phyloP scores from a whole-genome alignment of 2,113 vertebrate species.

The Anhinga rufa region DNA sequence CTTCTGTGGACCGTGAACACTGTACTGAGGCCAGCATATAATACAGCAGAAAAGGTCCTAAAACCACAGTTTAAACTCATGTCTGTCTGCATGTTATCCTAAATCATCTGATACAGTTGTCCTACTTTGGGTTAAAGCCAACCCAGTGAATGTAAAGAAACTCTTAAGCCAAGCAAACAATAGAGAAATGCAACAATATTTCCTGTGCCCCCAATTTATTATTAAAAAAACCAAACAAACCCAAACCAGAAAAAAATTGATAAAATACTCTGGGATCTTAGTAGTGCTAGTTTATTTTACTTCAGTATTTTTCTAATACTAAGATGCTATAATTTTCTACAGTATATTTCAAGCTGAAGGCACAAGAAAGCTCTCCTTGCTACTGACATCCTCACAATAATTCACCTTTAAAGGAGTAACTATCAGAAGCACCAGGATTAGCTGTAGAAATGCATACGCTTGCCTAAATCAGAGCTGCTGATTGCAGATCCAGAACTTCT shows the following conservation, averaged over 20 bases:
- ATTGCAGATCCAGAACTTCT: neutral
- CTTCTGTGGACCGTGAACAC: neutral
- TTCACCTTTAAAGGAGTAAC: neutral
- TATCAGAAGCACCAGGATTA: neutral
- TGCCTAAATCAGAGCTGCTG: neutral
- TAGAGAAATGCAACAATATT: neutral
- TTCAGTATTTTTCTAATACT: neutral
- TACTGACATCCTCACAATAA: neutral
- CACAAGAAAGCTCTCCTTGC: neutral
- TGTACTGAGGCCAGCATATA: neutral
- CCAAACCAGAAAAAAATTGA: neutral
- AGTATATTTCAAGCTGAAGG: neutral
- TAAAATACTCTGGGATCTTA: neutral
- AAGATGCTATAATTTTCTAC: neutral
- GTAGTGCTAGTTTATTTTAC: neutral
- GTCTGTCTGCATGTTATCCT: neutral
- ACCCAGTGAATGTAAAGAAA: neutral
- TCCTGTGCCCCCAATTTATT: neutral
- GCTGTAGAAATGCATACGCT: neutral
- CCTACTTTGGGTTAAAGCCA: neutral
- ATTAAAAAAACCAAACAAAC: accelerated
- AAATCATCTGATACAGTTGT: neutral
- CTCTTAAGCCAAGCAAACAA: neutral
- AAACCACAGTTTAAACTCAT: neutral
- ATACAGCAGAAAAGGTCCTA: neutral